phyloP scores from a whole-genome alignment of 2,888 invertebrate species.

The Rugalucina vietnamica region DNA sequence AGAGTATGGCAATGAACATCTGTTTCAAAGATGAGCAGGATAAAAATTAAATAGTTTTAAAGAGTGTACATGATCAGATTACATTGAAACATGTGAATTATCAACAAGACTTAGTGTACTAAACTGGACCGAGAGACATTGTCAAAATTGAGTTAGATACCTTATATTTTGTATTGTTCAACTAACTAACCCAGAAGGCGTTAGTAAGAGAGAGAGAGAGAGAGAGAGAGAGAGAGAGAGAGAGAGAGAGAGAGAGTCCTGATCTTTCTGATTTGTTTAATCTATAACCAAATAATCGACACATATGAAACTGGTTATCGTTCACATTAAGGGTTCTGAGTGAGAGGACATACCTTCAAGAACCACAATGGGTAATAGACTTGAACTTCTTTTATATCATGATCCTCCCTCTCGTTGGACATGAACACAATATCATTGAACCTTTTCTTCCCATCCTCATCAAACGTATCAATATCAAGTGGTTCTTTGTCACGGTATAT shows the following conservation, averaged over 20 bases:
- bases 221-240: neutral
- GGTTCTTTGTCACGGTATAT: constrained; percentile 45
- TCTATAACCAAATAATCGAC: neutral
- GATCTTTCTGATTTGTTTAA: too few relatives aligned
- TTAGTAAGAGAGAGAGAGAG: neutral
- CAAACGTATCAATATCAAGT: constrained; percentile 37
- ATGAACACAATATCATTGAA: constrained; percentile 45
- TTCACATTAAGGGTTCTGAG: neutral
- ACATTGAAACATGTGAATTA: too few relatives aligned
- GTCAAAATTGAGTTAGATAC: too few relatives aligned
- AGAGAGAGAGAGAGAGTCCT: neutral
- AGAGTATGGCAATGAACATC: too few relatives aligned
- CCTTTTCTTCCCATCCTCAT: constrained; percentile 28
- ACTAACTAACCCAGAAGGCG: too few relatives aligned
- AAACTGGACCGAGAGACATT: too few relatives aligned
- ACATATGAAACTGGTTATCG: neutral
- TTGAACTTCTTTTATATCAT: constrained; percentile 61
- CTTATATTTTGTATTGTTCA: too few relatives aligned
- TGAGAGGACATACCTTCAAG: constrained; percentile 63
- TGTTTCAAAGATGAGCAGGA: too few relatives aligned
- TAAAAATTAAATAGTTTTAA: too few relatives aligned
- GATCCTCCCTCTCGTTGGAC: constrained; percentile 42
- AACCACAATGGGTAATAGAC: constrained; percentile 53
- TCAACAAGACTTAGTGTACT: too few relatives aligned
- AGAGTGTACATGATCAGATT: too few relatives aligned